Conservation (phyloP, 2,113 vertebrate species). For the Antennarius striatus region DNA sequence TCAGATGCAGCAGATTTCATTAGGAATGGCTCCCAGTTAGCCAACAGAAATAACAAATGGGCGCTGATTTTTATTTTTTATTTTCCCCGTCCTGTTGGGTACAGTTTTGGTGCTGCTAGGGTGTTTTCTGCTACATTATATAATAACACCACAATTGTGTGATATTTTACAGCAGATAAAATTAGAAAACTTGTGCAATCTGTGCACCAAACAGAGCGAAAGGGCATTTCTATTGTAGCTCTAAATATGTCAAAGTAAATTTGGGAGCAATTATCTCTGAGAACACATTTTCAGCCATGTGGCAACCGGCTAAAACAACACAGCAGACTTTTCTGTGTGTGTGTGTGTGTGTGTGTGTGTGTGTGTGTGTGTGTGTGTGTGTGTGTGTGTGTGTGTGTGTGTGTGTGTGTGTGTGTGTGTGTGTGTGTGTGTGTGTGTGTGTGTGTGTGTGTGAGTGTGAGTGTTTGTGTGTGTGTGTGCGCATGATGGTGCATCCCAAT, state of each 20-base stretch:
- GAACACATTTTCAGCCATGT: slow-evolving; percentile 31
- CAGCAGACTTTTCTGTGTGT: no score
- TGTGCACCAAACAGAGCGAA: neutral
- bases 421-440: no score
- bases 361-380: no score
- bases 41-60: slow-evolving; percentile 42
- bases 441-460: no score
- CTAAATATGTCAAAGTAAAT: slow-evolving; percentile 4
- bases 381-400: no score
- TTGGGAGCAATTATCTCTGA: no score
- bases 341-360: no score
- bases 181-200: slow-evolving; percentile 3
- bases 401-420: no score
- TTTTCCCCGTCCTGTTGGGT: neutral
- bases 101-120: slow-evolving; percentile 12
- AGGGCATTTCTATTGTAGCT: slow-evolving; percentile 1
- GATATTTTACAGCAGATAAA: slow-evolving; percentile 7
- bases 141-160: neutral
- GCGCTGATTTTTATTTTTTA: slow-evolving; percentile 30
- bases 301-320: slow-evolving; percentile 12
- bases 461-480: no score
- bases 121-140: neutral
- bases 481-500: slow-evolving; percentile 37
- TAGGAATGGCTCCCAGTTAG: slow-evolving; percentile 45
- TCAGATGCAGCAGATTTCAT: slow-evolving; percentile 59